Evolutionary conservation across 2,113 vertebrate genomes (phyloP).

Genomic region (Perccottus glenii): DNA sequence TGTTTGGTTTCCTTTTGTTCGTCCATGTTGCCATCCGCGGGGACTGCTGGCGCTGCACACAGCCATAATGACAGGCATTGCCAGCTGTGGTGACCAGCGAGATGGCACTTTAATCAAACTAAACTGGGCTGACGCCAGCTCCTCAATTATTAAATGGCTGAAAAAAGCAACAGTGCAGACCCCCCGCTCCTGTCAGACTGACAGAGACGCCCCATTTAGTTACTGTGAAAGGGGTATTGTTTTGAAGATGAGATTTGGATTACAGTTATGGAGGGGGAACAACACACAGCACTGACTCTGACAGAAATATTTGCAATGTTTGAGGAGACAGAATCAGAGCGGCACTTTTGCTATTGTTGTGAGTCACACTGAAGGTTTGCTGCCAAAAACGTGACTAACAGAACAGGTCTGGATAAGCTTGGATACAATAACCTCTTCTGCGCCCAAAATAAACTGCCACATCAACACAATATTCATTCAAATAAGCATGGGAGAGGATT

Average conservation of each 20-base stretch:
- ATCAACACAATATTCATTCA: background rate
- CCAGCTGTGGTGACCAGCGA: conserved; percentile 47
- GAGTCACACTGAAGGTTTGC: conserved; percentile 10
- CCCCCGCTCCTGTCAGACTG: conserved; percentile 12
- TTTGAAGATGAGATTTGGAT: conserved; percentile 55
- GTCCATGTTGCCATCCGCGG: conserved; percentile 38
- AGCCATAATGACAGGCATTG: conserved; percentile 54
- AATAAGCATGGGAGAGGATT: conserved; percentile 1
- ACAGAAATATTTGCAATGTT: conserved; percentile 41
- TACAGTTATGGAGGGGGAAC: conserved; percentile 28
- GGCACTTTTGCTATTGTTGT: conserved; percentile 17
- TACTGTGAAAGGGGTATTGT: conserved; percentile 33
- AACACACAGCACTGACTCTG: conserved; percentile 36
- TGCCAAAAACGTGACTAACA: conserved; percentile 33
- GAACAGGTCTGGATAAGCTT: conserved; percentile 4
- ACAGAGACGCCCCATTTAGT: conserved; percentile 22
- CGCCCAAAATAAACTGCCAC: background rate
- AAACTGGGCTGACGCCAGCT: conserved; percentile 56
- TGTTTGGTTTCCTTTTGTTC: conserved; percentile 50
- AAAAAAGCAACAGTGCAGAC: conserved; percentile 52
- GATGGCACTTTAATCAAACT: conserved; percentile 67
- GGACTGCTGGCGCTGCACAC: conserved; percentile 46
- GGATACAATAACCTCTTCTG: conserved; percentile 4
- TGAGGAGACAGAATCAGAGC: conserved; percentile 16
- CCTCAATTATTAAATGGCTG: conserved; percentile 70